Base-by-base conservation (phyloP, 2,113 vertebrate species). In the Pterocles burchelli region DNA sequence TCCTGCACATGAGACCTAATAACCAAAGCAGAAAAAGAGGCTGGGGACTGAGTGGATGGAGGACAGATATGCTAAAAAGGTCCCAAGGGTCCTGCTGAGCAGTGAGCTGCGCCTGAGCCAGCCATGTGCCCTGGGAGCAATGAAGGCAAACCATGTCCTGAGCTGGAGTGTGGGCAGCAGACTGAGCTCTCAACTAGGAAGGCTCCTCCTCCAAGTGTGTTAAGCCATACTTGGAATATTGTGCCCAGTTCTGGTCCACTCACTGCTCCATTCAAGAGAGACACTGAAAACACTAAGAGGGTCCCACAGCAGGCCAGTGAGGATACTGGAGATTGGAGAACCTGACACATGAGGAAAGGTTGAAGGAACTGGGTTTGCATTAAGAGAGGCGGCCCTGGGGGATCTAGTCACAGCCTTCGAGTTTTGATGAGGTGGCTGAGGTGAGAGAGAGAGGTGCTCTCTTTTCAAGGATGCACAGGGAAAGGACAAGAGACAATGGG, bases 1-100 rank as follows among this genome's bases (percentile, higher is more conserved):
- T 77, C 17, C 18, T 71, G 9, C 43, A 38, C 19, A 11, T 52
- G 24, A 14, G 1, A 46, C 22, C 26, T 52, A 28, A 43, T 29
- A 43, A 76, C 38, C 18, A 43, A 54, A 79, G 38, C 21, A 94
- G 25, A 4, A 38, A 3, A 62, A 75, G 61, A 59, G 43, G 2
- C 43, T 85, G 31, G 11, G 7, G 54, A 24, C 45, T 55, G 46
- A 61, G 29, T 65, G 11, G 8, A 13, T 75, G 58, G 24, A 72
- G 43, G 12, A 10, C 22, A 82, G 9, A 28, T 68, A 38, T 36
- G 10, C 66, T 49, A 61, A 22, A 66, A 78, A 54, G 8, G 2
- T 14, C n/a, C 21, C 0, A 0, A n/a, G 17, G 26, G n/a, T 74
- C 17, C 46, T 1, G 0, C 2, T 66, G n/a, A 20, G n/a, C n/a